phyloP scores from a whole-genome alignment of 2,113 vertebrate species.

The Pipa parva region DNA sequence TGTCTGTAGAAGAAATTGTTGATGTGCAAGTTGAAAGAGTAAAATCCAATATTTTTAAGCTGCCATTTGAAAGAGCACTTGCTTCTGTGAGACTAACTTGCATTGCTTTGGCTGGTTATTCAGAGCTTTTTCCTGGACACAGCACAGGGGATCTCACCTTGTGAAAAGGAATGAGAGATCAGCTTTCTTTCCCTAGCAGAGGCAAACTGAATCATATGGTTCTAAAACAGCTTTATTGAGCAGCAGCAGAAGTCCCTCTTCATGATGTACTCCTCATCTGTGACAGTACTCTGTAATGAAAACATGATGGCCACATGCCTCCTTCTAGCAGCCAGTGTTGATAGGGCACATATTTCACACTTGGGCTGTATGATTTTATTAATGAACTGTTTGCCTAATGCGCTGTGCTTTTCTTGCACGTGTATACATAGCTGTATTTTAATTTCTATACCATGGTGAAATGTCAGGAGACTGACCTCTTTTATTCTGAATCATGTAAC shows the following conservation, averaged over 20 bases:
- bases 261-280: constrained; percentile 36
- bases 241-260: constrained; percentile 26
- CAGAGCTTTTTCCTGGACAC: constrained; percentile 23
- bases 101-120: constrained; percentile 48
- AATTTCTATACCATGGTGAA: background rate
- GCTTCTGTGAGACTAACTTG: constrained; percentile 49
- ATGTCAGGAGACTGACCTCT: no score
- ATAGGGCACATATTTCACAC: background rate
- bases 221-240: constrained; percentile 50
- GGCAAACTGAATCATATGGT: constrained; percentile 49
- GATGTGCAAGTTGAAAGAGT: constrained; percentile 52
- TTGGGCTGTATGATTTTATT: background rate
- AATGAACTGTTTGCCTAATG: background rate
- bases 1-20: constrained; percentile 52
- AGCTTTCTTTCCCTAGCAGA: constrained; percentile 48
- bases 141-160: constrained; percentile 35
- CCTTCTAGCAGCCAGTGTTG: background rate
- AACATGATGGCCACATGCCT: constrained; percentile 24
- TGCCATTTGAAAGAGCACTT: constrained; percentile 43
- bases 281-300: constrained; percentile 5
- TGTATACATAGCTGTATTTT: background rate
- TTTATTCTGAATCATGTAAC: no score
- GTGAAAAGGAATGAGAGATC: constrained; percentile 28
- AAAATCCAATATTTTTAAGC: constrained; percentile 38
- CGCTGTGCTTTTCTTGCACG: background rate